Evolutionary conservation across 2,888 invertebrate species (phyloP).

Genomic region (Ophion ventricosus): DNA sequence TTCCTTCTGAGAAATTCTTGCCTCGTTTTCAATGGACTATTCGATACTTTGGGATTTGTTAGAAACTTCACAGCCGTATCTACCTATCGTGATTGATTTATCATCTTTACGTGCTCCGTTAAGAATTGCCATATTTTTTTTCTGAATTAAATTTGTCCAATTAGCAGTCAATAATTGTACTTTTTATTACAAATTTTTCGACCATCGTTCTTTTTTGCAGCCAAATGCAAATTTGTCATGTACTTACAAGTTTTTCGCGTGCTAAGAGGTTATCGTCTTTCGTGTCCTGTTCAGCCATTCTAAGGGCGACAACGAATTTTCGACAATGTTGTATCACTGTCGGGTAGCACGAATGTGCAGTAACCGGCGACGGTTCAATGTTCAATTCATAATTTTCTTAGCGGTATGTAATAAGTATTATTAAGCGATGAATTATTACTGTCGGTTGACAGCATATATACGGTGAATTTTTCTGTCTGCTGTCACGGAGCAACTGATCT

Average conservation of each 20-base stretch:
- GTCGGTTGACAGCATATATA: background rate
- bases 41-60: conserved; percentile 92
- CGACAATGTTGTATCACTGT: background rate
- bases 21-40: conserved; percentile 90
- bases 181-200: background rate
- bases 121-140: background rate
- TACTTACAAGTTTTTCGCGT: conserved; percentile 77
- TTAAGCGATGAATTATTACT: conserved; percentile 21
- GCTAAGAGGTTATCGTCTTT: conserved; percentile 72
- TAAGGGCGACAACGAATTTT: conserved; percentile 13
- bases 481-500: background rate
- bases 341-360: conserved; percentile 38
- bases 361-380: conserved; percentile 50
- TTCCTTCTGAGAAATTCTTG: conserved; percentile 91
- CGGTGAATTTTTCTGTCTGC: conserved; percentile 20
- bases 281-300: conserved; percentile 76
- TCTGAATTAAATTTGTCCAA: background rate
- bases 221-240: background rate
- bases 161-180: background rate
- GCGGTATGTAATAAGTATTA: background rate
- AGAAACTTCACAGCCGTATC: conserved; percentile 94
- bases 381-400: conserved; percentile 42
- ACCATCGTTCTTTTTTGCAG: background rate
- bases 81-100: conserved; percentile 85
- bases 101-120: background rate